Evolutionary conservation across 2,888 invertebrate species (phyloP).

Genomic region (Athalia rosae): DNA sequence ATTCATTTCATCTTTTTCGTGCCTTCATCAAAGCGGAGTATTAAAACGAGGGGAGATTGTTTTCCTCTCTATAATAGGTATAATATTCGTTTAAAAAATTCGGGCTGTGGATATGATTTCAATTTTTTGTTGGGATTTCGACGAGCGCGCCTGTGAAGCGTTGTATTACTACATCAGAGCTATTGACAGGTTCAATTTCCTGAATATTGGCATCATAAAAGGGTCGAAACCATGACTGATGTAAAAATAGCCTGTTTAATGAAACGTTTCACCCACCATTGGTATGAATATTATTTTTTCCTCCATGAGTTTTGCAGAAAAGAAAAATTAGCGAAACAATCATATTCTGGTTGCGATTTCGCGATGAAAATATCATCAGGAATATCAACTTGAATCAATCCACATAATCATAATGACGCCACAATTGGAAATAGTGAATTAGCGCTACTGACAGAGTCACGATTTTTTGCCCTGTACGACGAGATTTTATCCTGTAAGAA

Average conservation of each 20-base stretch:
- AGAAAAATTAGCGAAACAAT: too few species aligned
- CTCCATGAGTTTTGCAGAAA: too few species aligned
- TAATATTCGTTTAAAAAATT: background rate
- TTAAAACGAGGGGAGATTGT: background rate
- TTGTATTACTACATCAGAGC: background rate
- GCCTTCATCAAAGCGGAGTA: slow-evolving; percentile 18
- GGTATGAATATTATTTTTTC: too few species aligned
- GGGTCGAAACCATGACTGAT: background rate
- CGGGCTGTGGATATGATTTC: background rate
- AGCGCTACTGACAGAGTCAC: too few species aligned
- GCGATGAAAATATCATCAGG: too few species aligned
- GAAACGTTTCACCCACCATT: too few species aligned
- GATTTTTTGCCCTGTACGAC: too few species aligned
- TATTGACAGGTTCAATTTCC: slow-evolving; percentile 20
- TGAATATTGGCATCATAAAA: background rate
- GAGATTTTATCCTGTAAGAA: too few species aligned
- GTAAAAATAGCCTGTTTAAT: background rate
- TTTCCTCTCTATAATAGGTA: background rate
- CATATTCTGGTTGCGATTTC: too few species aligned
- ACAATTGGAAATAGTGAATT: too few species aligned
- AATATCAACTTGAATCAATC: too few species aligned
- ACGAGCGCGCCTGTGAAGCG: background rate
- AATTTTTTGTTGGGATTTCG: background rate
- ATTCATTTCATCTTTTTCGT: background rate
- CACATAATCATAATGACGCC: too few species aligned